A percentile compares a stretch with the other conserved stretches of the same genome.
Conservation (phyloP, 2,888 invertebrate genomes). For the Chironomus tentans region DNA sequence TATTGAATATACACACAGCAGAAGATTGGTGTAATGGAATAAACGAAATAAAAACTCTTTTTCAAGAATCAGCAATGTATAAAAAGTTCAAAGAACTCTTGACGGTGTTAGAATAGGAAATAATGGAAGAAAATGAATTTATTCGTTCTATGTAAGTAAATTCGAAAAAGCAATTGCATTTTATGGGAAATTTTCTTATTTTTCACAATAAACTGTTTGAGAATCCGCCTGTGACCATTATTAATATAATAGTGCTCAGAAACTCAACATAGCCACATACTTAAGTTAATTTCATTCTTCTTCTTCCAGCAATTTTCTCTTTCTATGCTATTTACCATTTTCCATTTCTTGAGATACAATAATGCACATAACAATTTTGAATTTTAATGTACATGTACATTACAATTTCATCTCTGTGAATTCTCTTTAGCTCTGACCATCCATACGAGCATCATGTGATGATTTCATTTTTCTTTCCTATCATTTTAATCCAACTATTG, state of each 20-base stretch:
- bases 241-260: background rate
- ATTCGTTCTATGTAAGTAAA: background rate
- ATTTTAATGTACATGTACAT: background rate
- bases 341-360: background rate
- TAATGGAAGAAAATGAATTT: background rate
- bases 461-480: background rate
- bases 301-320: background rate
- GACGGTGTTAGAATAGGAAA: background rate
- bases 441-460: background rate
- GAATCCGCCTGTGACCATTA: background rate
- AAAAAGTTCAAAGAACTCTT: slow-evolving; percentile 2
- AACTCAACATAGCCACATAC: background rate
- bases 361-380: background rate
- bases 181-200: no score
- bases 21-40: background rate
- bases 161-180: background rate
- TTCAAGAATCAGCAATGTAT: background rate
- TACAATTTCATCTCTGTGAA: background rate
- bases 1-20: background rate
- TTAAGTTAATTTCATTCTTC: background rate
- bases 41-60: background rate
- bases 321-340: background rate
- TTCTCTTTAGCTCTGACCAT: background rate
- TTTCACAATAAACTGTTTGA: no score
- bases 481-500: background rate